Conservation (phyloP, 2,113 vertebrate genomes). For the Datnioides undecimradiatus region DNA sequence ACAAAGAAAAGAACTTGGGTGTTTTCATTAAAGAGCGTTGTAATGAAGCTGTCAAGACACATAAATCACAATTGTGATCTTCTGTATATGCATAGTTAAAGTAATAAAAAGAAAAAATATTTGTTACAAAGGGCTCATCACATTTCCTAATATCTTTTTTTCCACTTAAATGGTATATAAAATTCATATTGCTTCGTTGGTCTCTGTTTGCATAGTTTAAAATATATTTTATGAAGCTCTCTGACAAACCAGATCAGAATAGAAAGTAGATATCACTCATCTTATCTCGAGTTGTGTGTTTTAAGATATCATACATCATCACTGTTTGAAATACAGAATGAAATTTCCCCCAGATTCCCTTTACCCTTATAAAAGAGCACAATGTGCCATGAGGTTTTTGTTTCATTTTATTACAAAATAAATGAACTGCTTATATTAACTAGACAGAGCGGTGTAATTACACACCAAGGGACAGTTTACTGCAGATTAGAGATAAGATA, state of each 20-base stretch:
- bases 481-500: slow-evolving; percentile 58
- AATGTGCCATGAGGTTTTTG: slow-evolving; percentile 4
- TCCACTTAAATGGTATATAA: neutral
- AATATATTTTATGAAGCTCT: neutral
- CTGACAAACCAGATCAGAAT: neutral
- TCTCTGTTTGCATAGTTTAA: neutral
- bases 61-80: neutral
- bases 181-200: neutral
- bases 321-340: neutral
- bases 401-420: slow-evolving; percentile 80
- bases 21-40: slow-evolving; percentile 16
- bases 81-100: neutral
- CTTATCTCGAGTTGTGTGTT: neutral
- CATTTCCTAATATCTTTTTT: neutral
- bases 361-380: slow-evolving; percentile 20
- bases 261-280: neutral
- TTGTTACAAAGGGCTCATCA: no score
- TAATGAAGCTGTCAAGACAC: neutral
- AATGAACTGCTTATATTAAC: slow-evolving; percentile 57
- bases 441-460: slow-evolving; percentile 64
- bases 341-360: neutral
- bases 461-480: slow-evolving; percentile 39
- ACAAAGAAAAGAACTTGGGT: slow-evolving; percentile 7
- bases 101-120: no score
- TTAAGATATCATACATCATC: neutral